Conservation (phyloP, 2,888 invertebrate species). For the Habroteleia sp. region DNA sequence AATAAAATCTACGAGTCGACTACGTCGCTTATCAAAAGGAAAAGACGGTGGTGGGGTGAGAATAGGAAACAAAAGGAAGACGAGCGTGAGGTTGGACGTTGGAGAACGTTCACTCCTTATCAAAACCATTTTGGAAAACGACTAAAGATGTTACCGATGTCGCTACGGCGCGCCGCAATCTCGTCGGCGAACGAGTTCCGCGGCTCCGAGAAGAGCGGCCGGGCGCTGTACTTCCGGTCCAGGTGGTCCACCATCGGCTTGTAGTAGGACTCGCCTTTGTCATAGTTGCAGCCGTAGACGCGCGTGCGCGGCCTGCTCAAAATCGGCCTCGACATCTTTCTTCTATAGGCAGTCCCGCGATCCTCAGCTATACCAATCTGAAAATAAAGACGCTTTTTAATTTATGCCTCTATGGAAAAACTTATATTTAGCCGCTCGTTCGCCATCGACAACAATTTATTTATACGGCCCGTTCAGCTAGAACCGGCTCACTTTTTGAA, state of each 20-base stretch:
- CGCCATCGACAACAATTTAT: too few relatives aligned
- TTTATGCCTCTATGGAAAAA: slow-evolving; percentile 19
- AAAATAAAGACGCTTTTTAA: slow-evolving; percentile 41
- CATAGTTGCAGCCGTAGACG: slow-evolving; percentile 93
- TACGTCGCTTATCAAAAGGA: slow-evolving; percentile 33
- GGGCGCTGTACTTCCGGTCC: slow-evolving; percentile 86
- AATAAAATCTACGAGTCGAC: slow-evolving; percentile 50
- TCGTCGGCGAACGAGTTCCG: slow-evolving; percentile 82
- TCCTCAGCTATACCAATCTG: slow-evolving; percentile 61
- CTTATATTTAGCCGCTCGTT: slow-evolving; percentile 42
- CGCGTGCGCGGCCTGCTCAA: slow-evolving; percentile 87
- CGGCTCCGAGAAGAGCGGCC: slow-evolving; percentile 80
- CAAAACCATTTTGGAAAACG: slow-evolving; percentile 81
- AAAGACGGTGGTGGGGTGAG: too few relatives aligned
- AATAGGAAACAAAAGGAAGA: slow-evolving; percentile 3
- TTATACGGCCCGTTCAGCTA: too few relatives aligned
- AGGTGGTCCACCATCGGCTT: slow-evolving; percentile 88
- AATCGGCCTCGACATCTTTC: slow-evolving; percentile 80
- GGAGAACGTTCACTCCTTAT: slow-evolving; percentile 72
- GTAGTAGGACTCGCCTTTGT: slow-evolving; percentile 92
- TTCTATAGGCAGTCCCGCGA: slow-evolving; percentile 38
- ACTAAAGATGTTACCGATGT: slow-evolving; percentile 80
- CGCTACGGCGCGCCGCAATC: slow-evolving; percentile 82
- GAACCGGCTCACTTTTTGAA: too few relatives aligned
- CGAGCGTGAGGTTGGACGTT: slow-evolving; percentile 33